phyloP scores from a whole-genome alignment of 2,888 invertebrate species.

The Thera obeliscata region DNA sequence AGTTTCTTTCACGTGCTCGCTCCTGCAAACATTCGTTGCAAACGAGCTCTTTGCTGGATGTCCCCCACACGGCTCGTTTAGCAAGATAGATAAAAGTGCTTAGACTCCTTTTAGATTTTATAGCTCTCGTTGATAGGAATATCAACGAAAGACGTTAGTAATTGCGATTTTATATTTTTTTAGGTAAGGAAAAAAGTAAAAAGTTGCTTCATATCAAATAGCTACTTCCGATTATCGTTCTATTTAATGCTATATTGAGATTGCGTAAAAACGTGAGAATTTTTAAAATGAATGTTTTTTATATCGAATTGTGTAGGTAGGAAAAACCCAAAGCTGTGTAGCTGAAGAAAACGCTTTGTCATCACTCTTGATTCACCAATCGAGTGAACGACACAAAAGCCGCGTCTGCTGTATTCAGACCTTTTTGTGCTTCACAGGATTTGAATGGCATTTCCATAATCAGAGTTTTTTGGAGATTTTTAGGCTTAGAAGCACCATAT shows the following conservation, averaged over 20 bases:
- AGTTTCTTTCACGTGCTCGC: slow-evolving; percentile 32
- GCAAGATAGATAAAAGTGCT: slow-evolving; percentile 28
- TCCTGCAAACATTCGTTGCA: slow-evolving; percentile 49
- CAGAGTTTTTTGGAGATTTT: slow-evolving; percentile 16
- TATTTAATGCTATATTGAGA: too few species aligned
- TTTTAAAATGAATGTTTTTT: too few species aligned
- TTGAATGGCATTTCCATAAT: slow-evolving; percentile 21
- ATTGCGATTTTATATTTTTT: too few species aligned
- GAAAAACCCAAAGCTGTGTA: background rate
- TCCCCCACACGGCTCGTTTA: slow-evolving; percentile 50
- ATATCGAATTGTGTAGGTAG: background rate
- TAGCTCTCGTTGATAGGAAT: slow-evolving; percentile 6
- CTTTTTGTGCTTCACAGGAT: slow-evolving; percentile 15
- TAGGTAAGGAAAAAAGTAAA: too few species aligned
- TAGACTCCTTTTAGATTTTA: slow-evolving; percentile 41
- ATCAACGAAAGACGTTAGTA: background rate
- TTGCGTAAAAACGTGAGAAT: too few species aligned
- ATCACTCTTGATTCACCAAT: slow-evolving; percentile 7
- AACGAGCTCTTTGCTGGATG: slow-evolving; percentile 47
- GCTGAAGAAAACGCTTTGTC: background rate
- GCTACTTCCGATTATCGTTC: too few species aligned
- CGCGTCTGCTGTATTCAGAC: slow-evolving; percentile 12
- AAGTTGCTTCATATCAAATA: too few species aligned
- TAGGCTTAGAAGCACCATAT: background rate
- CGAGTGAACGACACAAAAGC: slow-evolving; percentile 11